Evolutionary conservation across 1,140 invertebrate genomes (phyloP), one percentile per base, ranked within the genome.

Genomic region (Zaprionus camerounensis): DNA sequence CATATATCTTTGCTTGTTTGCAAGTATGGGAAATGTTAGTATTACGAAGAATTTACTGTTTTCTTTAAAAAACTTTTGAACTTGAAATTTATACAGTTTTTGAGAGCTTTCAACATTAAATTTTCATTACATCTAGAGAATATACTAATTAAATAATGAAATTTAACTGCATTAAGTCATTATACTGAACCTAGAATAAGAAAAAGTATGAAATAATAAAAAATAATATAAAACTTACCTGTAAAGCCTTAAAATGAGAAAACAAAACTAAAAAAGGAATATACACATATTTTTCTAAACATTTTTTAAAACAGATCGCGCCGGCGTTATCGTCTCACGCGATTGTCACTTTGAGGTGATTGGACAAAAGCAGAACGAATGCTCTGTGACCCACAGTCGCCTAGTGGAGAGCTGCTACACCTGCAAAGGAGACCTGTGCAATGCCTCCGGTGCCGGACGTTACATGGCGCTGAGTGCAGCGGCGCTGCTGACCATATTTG

Each of bases 361-460:
- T 41, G 91, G 91, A n/a, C 77, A 91, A 53, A 91, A 92, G 72
- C 64, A 83, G 3, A 86, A 92, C 67, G 82, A 76, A 11, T 92
- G 91, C 72, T 81, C 73, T 7, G 85, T 92, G 12, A 78, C 82
- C 11, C 85, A 92, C 71, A 92, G 91, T 26, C 82, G 80, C 4
- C 76, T 92, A 46, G 85, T 92, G 56, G 82, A 92, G 6, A 84
- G 63, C 44, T 94, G 94, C 46, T 93, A 92, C 69, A 94, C 93
- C 26, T 94, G 94, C 71, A 94, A 94, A 55, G 93, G 93, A 44
- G 94, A 94, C 64, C 91, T 93, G 2, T 94, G 94, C 88, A 94
- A 94, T 63, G 93, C 93, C 6, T 93, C 93, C 5, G 86, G 93
- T 0, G 90, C 93, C 2, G 81, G 93, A 51, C 91, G 92, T 28